Evolutionary conservation across 2,888 invertebrate genomes (phyloP).

Genomic region (Drosophila imparisetae): DNA sequence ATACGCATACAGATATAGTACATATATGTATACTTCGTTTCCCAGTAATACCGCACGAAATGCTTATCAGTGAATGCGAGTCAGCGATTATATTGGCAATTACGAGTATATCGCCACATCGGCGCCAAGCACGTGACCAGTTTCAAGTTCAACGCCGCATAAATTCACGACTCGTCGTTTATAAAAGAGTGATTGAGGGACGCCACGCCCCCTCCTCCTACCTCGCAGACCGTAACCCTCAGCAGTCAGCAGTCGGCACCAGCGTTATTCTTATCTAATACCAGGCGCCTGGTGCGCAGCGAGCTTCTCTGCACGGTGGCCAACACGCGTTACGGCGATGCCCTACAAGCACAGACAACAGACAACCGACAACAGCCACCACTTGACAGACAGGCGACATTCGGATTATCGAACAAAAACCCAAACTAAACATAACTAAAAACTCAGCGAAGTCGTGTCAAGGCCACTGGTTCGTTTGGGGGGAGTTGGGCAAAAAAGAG

Average conservation of each 20-base stretch:
- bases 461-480: slow-evolving; percentile 26
- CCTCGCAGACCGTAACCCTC: not conserved
- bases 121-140: slow-evolving; percentile 76
- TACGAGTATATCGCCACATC: slow-evolving; percentile 71
- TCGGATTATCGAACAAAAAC: slow-evolving; percentile 32
- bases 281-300: slow-evolving; percentile 5
- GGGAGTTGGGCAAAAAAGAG: slow-evolving; percentile 1
- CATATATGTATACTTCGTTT: not conserved
- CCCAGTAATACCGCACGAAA: slow-evolving; percentile 41
- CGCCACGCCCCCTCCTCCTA: not conserved
- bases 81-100: slow-evolving; percentile 75
- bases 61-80: slow-evolving; percentile 68
- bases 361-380: not conserved
- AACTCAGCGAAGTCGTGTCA: slow-evolving; percentile 32
- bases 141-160: slow-evolving; percentile 70
- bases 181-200: slow-evolving; percentile 22
- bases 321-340: slow-evolving; percentile 22
- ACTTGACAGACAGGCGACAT: slow-evolving; percentile 44
- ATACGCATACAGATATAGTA: not conserved
- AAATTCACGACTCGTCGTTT: slow-evolving; percentile 46
- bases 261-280: slow-evolving; percentile 47
- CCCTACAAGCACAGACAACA: slow-evolving; percentile 13
- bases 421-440: slow-evolving; percentile 41
- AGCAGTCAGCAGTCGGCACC: not conserved
- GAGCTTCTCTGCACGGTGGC: slow-evolving; percentile 9